Conservation (phyloP, 2,888 invertebrate species). For the Acleris holmiana region DNA sequence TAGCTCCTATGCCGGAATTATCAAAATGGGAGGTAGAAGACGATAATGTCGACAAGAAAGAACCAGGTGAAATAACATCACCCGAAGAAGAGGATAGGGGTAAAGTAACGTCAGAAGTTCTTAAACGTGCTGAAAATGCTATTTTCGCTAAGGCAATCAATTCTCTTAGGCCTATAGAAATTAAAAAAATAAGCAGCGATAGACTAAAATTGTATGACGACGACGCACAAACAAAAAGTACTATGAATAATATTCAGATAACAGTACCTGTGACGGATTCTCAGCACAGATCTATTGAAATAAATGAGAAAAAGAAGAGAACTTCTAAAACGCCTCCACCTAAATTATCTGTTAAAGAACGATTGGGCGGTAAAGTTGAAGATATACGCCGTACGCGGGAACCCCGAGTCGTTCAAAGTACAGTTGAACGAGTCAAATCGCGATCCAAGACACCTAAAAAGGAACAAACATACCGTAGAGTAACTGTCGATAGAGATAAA, state of each 20-base stretch:
- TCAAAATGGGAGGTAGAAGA: constrained; percentile 96
- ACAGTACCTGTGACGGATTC: constrained; percentile 78
- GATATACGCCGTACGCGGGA: constrained; percentile 82
- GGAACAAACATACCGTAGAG: constrained; percentile 75
- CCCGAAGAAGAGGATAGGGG: constrained; percentile 82
- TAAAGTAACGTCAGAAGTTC: constrained; percentile 93
- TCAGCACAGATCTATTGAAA: constrained; percentile 76
- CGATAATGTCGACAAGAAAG: constrained; percentile 72
- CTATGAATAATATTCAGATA: constrained; percentile 81
- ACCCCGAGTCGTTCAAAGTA: constrained; percentile 80
- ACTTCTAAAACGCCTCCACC: constrained; percentile 84
- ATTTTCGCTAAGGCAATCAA: constrained; percentile 95
- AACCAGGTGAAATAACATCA: constrained; percentile 76
- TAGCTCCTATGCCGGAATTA: constrained; percentile 90
- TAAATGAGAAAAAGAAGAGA: constrained; percentile 72
- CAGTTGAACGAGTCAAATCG: constrained; percentile 82
- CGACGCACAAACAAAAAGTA: constrained; percentile 65
- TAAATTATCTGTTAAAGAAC: constrained; percentile 90
- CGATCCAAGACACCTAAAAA: constrained; percentile 80
- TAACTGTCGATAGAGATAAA: constrained; percentile 79
- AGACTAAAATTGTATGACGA: constrained; percentile 87
- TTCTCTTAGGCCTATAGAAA: constrained; percentile 90
- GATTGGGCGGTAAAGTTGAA: constrained; percentile 91
- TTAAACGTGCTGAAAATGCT: constrained; percentile 96
- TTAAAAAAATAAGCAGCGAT: constrained; percentile 89